Conservation (phyloP, 2,888 invertebrate species). For the Hypolimnas misippus region DNA sequence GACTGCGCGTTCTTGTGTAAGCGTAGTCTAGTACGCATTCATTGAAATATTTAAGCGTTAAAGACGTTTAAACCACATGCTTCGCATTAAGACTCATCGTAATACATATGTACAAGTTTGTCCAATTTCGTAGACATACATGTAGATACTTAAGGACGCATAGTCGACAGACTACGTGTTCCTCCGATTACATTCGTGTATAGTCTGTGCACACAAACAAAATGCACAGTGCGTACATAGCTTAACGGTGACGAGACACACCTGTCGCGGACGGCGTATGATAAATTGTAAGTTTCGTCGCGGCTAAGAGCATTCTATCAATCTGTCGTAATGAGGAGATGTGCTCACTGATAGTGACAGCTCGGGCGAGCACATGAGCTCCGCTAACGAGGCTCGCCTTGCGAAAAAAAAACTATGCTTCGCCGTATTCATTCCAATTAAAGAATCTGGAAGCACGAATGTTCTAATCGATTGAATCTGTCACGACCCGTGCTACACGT, state of each 20-base stretch:
- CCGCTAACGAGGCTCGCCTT: not conserved
- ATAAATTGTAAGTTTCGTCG: conserved; percentile 22
- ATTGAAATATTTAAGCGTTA: too few relatives aligned
- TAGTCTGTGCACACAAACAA: too few relatives aligned
- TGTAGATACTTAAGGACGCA: too few relatives aligned
- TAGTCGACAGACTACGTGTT: too few relatives aligned
- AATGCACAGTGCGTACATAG: too few relatives aligned
- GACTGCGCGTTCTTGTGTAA: too few relatives aligned
- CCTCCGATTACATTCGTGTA: too few relatives aligned
- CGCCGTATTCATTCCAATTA: conserved; percentile 75
- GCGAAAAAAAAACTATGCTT: conserved; percentile 39
- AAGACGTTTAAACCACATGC: too few relatives aligned
- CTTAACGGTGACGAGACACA: conserved; percentile 53
- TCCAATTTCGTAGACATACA: too few relatives aligned
- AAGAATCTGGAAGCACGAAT: conserved; percentile 67
- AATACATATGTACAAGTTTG: too few relatives aligned
- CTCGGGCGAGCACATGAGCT: not conserved
- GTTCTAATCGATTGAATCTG: conserved; percentile 61
- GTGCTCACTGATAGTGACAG: conserved; percentile 26
- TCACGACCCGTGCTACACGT: conserved; percentile 52
- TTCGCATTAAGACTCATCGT: too few relatives aligned
- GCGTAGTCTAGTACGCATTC: too few relatives aligned
- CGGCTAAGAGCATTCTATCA: conserved; percentile 10
- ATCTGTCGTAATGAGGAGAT: conserved; percentile 27
- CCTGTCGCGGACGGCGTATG: conserved; percentile 52